phyloP scores from a whole-genome alignment of 2,113 vertebrate genomes.

The Pavo muticus region DNA sequence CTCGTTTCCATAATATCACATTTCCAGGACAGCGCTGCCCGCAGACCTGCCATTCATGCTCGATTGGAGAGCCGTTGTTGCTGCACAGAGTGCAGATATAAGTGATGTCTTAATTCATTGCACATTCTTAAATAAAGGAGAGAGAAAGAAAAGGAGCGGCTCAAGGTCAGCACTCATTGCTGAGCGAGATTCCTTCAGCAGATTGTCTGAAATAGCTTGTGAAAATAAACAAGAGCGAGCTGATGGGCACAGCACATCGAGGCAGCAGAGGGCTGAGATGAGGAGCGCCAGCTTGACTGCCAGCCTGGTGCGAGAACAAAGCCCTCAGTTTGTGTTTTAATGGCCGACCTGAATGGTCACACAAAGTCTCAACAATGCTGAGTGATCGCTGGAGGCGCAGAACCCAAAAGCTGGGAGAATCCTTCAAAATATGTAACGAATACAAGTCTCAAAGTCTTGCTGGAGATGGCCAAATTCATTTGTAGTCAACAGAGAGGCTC shows the following conservation, averaged over 20 bases:
- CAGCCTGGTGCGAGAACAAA: slow-evolving; percentile 7
- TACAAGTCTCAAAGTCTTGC: background rate
- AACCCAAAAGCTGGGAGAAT: slow-evolving; percentile 9
- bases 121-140: slow-evolving; percentile 61
- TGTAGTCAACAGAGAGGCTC: background rate
- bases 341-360: slow-evolving; percentile 30
- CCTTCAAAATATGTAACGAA: background rate
- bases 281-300: background rate
- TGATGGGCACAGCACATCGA: background rate
- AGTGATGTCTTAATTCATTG: slow-evolving; percentile 70
- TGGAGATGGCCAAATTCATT: background rate
- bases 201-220: slow-evolving; percentile 51
- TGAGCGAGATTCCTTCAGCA: slow-evolving; percentile 47
- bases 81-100: background rate
- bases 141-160: slow-evolving; percentile 37
- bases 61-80: slow-evolving; percentile 41
- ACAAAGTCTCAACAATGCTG: background rate
- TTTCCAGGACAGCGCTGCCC: slow-evolving; percentile 64
- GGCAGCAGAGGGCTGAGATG: slow-evolving; percentile 3
- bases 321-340: slow-evolving; percentile 26
- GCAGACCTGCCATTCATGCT: slow-evolving; percentile 71
- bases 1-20: slow-evolving; percentile 58
- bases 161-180: slow-evolving; percentile 54
- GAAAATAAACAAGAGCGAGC: slow-evolving; percentile 61
- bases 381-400: background rate